Percentiles rank a stretch among this genome's conserved stretches.
Evolutionary conservation across 1,140 invertebrate genomes (phyloP).

Genomic region (Periplaneta americana): DNA sequence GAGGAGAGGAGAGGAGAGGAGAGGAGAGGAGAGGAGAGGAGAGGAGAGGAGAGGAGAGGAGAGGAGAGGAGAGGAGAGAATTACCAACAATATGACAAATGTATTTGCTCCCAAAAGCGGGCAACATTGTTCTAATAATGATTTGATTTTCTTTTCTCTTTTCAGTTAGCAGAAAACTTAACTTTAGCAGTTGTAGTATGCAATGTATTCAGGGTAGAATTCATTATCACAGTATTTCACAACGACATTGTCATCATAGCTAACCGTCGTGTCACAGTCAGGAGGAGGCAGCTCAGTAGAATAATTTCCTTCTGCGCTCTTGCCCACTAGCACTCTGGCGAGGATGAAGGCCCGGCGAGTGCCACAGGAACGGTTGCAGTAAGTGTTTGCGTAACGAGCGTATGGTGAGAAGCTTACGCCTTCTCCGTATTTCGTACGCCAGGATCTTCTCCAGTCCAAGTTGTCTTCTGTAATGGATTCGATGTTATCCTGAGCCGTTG

Average conservation of each 20-base stretch:
- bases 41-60: too few relatives aligned
- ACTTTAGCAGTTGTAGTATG: slow-evolving; percentile 2
- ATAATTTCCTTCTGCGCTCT: background rate
- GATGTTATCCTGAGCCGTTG: background rate
- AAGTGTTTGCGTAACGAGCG: background rate
- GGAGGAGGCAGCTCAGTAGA: background rate
- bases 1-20: too few relatives aligned
- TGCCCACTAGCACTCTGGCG: background rate
- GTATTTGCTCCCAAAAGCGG: too few relatives aligned
- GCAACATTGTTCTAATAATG: too few relatives aligned
- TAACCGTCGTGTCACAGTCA: background rate
- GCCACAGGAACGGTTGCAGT: background rate
- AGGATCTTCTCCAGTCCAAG: background rate
- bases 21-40: too few relatives aligned
- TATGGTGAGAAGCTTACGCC: background rate
- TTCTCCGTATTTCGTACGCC: background rate
- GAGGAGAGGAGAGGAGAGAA: too few relatives aligned
- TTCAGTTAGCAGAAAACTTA: too few relatives aligned
- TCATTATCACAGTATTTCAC: slow-evolving; percentile 4
- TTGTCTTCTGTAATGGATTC: background rate
- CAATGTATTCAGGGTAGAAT: slow-evolving; percentile 1
- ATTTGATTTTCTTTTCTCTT: too few relatives aligned
- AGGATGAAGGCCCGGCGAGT: background rate
- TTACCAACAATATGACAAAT: too few relatives aligned
- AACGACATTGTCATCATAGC: background rate